Evolutionary conservation across 1,140 invertebrate genomes (phyloP), one percentile per base, ranked within the genome.

Genomic region (Trachymyrmex cornetzi): DNA sequence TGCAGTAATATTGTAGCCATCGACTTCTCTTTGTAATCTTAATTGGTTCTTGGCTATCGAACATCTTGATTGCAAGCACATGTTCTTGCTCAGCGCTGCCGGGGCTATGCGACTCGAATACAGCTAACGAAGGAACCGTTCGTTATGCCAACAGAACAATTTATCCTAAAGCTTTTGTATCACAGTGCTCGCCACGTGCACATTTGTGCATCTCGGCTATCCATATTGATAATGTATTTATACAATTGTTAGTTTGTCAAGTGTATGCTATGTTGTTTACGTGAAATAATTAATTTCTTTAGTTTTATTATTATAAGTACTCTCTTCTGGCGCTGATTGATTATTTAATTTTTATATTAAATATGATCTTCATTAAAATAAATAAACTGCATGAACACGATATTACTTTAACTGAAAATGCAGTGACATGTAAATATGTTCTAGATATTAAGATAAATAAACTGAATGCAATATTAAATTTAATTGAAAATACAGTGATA

Each of bases 21-120:
- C 85, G 81, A 66, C 67, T 85, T 38, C 88, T 90, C 89, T 90
- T 90, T 90, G 88, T 85, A 88, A 90, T 89, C 88, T 90, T 90
- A 90, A 90, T 90, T 89, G 89, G 86, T 67, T 82, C 80, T 88
- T 69, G 59, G 84, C 67, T 55, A 69, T 77, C 64, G 64, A 63
- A 69, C 27, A 87, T 90, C 89, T 90, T 87, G 88, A 90, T 90
- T 87, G 80, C 57, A 74, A 64, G 59, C 77, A 61, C 75, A 72
- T 38, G 75, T 88, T 85, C 80, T 85, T 75, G 77, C 57, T 77
- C 77, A 27, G 66, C 85, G 77, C 77, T 53, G 57, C 9, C 69
- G 66, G 69, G 77, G 50, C 75, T 79, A 82, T 67, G 71, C 88
- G 88, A 90, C 86, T 79, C 63, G 69, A 82, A 90, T 84, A 72